Percentiles rank a stretch among this genome's conserved stretches.
Conservation (phyloP, 2,113 vertebrate genomes). For the Eubucco bourcierii region DNA sequence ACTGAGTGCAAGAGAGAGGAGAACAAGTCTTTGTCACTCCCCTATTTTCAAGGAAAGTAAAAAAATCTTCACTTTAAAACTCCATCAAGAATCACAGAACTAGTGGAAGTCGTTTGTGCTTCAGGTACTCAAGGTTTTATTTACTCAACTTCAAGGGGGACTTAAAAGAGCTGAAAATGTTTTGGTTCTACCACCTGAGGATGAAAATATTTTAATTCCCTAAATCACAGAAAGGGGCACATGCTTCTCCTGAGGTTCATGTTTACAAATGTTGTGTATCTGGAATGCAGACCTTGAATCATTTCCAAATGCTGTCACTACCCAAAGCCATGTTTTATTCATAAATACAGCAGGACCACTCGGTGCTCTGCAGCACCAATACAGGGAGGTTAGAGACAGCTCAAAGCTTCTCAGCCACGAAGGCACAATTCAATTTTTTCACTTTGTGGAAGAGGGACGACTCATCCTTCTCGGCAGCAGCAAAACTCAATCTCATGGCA, state of each 20-base stretch:
- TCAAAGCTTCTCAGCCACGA: conserved; percentile 38
- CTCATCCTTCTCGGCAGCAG: neutral
- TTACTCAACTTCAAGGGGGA: neutral
- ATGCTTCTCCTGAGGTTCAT: neutral
- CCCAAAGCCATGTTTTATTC: conserved; percentile 16
- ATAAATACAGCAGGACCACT: conserved; percentile 29
- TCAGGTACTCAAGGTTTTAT: neutral
- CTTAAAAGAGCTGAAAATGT: neutral
- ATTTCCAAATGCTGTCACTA: neutral
- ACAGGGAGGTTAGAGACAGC: neutral
- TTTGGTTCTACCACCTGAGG: neutral
- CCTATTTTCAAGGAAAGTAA: conserved; percentile 11
- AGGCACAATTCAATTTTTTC: conserved; percentile 31
- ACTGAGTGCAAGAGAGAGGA: conserved; percentile 20
- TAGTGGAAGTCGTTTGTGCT: conserved; percentile 45
- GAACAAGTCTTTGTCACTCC: conserved; percentile 54
- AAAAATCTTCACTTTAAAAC: conserved; percentile 50
- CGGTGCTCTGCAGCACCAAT: neutral
- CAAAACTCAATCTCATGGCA: neutral
- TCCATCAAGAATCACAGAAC: conserved; percentile 37
- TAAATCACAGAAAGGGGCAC: neutral
- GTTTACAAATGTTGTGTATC: neutral
- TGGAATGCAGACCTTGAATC: conserved; percentile 6
- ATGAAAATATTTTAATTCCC: conserved; percentile 25
- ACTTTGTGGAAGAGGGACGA: neutral